Evolutionary conservation across 2,797 vertebrate genomes (phyloP), one percentile per base, ranked within the genome.

Genomic region (Odontamblyopus lacepedii): DNA sequence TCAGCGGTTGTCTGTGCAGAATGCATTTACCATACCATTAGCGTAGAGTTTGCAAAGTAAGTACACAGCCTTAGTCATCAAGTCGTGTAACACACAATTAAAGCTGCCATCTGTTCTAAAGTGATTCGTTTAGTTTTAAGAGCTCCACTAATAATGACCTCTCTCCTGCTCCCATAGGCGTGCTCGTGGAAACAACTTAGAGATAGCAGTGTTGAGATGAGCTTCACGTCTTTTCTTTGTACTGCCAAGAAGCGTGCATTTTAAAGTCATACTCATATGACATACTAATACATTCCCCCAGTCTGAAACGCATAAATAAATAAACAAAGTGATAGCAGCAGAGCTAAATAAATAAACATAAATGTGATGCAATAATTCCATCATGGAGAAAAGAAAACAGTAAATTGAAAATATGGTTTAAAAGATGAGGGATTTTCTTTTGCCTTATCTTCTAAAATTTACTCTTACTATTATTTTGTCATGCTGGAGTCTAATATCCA

Each of bases 21-120:
- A 55, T 71, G 44, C 60, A 63, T 71, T 64, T 64, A 64, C 63
- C n/a, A 57, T 64, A 55, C 32, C 63, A 72, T 66, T 66, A 72
- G 55, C 35, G 26, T 32, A 18, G 63, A 44, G 70, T 65, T 66
- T 72, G 71, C 16, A 66, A 65, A 65, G 55, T 41, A 38, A 66
- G 63, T 57, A 32, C 26, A 27, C 64, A 15, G 53, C 29, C 27
- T 65, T 44, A 27, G 48, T 69, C 67, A 69, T 69, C 67, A 69
- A 69, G 55, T 69, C 53, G 35, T 69, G 55, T 69, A 57, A n/a
- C 59, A 32, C 29, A 48, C 60, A 44, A 29, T 38, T 62, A 55
- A 48, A 65, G 67, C 26, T 30, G 60, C 61, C 67, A 57, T 51
- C 63, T 67, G 55, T 66, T 65, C 27, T 56, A 62, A 70, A 68